Evolutionary conservation across 2,888 invertebrate species (phyloP), one percentile per base, ranked within the genome.

Genomic region (Acleris laterana): DNA sequence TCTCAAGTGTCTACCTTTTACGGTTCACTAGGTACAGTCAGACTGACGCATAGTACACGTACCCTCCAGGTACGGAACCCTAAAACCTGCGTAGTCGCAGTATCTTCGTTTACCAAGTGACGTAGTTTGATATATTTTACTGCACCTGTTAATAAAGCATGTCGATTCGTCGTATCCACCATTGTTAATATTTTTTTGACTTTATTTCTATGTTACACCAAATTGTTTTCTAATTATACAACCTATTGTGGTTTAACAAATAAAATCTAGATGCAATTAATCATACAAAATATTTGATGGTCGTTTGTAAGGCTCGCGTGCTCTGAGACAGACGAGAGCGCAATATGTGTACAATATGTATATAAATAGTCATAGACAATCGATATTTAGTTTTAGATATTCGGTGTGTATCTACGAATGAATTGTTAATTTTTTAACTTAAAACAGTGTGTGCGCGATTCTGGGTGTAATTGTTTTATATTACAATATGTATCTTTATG

Each of bases 261-360:
- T 44, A 50, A 63, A 52, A 48, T 44, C 20, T 66, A 61, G 61
- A 61, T 61, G 61, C 56, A 51, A 60, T 51, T 61, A 61, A 51
- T 57, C 13, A 57, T 61, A 57, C 50, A 48, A 57, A 57, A 16
- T 38, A 44, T 51, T 57, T 56, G 56, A 61, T 66, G 51, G 38
- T 48, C 25, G 38, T 62, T 52, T 57, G 51, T 57, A 57, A 57
- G 55, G 58, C 57, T 52, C 52, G 48, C 53, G 58, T 68, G 55
- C 63, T 68, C 55, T 38, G 55, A 78, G 75, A 77, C 68, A 64
- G 71, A 72, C 72, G 77, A 75, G 76, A 81, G 79, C 77, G 66
- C 71, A 75, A 79, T 79, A 80, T 80, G 71, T 90, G 90, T 90
- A 90, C 81, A 90, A 88, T 89, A 78, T 90, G 90, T 90, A 90